Evolutionary conservation across 2,113 vertebrate genomes (phyloP).

Genomic region (human (Homo sapiens)): GRCh38 chr19:58246501-58247000

Average conservation of each 20-base stretch:
- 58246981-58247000: background rate
- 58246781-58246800: background rate
- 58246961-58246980: background rate
- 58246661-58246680: background rate
- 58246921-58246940: background rate
- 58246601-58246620: background rate
- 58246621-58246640: rapidly evolving
- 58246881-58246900: rapidly evolving
- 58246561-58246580: background rate
- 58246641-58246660: background rate
- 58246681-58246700: background rate
- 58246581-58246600: background rate
- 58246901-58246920: background rate
- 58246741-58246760: background rate
- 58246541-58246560: background rate
- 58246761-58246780: background rate
- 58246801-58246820: background rate
- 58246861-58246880: background rate
- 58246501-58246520: background rate
- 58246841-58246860: too few species aligned
- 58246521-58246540: background rate
- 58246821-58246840: rapidly evolving
- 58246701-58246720: conserved; percentile 18
- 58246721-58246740: background rate
- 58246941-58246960: background rate